Evolutionary conservation across 92 coral and sea anemone genomes (phyloP).

Genomic region (Heteractis magnifica): DNA sequence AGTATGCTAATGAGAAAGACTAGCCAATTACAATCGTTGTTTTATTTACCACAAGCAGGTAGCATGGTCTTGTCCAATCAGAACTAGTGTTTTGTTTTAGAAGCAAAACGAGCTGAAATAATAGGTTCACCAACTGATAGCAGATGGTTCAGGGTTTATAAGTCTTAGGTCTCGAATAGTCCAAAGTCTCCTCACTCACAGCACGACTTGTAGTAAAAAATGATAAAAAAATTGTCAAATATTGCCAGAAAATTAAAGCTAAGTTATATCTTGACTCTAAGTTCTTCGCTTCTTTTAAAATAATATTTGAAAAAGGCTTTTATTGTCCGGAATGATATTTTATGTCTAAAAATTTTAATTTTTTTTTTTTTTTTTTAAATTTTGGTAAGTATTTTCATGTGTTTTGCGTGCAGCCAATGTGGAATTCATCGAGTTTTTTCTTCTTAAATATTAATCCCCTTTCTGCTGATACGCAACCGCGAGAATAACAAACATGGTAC

Average conservation of each 20-base stretch:
- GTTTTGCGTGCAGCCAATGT: constrained; percentile 5
- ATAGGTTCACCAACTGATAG: not conserved
- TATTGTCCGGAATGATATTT: no score
- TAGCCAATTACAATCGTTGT: not conserved
- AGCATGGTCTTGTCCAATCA: not conserved
- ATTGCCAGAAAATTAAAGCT: not conserved
- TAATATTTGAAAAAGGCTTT: not conserved
- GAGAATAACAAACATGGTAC: not conserved
- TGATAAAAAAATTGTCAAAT: not conserved
- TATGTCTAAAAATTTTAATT: not conserved
- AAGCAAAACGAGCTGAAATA: no score
- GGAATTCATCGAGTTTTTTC: not conserved
- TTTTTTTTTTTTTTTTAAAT: not conserved
- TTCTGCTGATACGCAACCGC: constrained; percentile 3
- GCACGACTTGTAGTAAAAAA: not conserved
- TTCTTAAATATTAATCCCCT: not conserved
- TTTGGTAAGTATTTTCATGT: not conserved
- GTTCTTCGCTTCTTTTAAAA: not conserved
- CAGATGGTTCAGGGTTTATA: not conserved
- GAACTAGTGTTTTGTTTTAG: not conserved
- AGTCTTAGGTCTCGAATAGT: not conserved
- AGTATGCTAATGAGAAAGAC: not conserved
- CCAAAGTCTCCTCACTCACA: not conserved
- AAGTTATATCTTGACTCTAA: not conserved
- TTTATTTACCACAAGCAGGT: not conserved